phyloP scores from a whole-genome alignment of 1,140 invertebrate genomes.

The Homarus americanus region DNA sequence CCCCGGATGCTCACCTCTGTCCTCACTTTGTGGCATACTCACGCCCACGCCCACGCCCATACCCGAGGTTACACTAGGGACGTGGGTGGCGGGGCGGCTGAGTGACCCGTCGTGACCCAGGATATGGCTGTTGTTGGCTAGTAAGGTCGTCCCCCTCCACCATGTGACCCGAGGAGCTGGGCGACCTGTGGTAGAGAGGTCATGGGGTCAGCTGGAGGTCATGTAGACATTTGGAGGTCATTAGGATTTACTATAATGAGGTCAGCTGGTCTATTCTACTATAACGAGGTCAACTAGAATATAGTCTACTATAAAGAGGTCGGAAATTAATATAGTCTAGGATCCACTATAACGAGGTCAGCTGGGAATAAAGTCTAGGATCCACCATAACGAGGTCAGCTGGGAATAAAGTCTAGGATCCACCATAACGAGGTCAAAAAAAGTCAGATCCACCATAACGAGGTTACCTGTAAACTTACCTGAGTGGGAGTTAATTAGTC shows the following conservation, averaged over 20 bases:
- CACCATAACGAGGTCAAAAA: not conserved
- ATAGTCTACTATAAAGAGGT: not conserved
- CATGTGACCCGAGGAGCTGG: conserved; percentile 56
- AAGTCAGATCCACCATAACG: too few species aligned
- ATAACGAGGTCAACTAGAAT: not conserved
- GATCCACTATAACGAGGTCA: not conserved
- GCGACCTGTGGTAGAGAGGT: conserved; percentile 12
- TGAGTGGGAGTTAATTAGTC: too few species aligned
- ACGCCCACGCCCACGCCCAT: conserved; percentile 1
- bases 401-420: too few species aligned
- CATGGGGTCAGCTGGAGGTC: not conserved
- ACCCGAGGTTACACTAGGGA: too few species aligned
- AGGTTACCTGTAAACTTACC: too few species aligned
- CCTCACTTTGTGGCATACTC: conserved; percentile 18
- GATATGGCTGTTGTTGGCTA: conserved; percentile 41
- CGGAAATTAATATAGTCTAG: not conserved
- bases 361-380: too few species aligned
- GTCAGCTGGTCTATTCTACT: too few species aligned
- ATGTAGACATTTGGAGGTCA: too few species aligned
- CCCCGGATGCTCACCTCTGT: conserved; percentile 21
- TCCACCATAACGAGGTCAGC: not conserved
- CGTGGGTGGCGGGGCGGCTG: not conserved
- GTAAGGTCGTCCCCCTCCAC: conserved; percentile 56
- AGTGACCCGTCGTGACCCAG: conserved; percentile 2
- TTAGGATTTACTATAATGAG: too few species aligned